Percentiles rank a stretch among this genome's conserved stretches.
Evolutionary conservation across 92 coral and sea anemone species (phyloP).

Genomic region (Porites divaricata): DNA sequence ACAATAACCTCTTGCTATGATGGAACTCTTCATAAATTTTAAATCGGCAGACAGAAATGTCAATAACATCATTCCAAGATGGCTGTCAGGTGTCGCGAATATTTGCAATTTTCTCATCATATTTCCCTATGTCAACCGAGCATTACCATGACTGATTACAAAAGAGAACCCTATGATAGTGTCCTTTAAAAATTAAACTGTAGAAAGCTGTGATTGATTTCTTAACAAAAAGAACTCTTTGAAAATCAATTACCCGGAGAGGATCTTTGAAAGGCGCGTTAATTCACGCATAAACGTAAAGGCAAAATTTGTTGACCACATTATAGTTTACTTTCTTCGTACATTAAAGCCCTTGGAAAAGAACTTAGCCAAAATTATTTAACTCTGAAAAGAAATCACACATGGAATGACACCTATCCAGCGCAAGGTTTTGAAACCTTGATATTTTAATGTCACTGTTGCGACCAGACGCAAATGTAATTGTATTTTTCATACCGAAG

Average conservation of each 20-base stretch:
- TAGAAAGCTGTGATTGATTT: conserved; percentile 6
- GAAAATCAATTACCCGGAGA: conserved; percentile 19
- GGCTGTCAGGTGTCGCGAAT: conserved; percentile 21
- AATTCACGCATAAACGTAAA: neutral
- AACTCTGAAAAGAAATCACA: neutral
- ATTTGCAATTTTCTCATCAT: conserved; percentile 32
- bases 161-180: neutral
- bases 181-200: neutral
- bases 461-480: neutral
- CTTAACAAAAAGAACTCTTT: neutral
- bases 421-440: neutral
- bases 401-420: conserved; percentile 11
- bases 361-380: neutral
- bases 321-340: conserved; percentile 2
- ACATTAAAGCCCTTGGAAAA: neutral
- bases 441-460: conserved; percentile 15
- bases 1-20: neutral
- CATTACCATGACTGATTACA: neutral
- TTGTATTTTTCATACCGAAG: neutral
- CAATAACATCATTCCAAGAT: neutral
- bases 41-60: neutral
- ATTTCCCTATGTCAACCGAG: too few relatives aligned
- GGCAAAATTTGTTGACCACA: conserved; percentile 2
- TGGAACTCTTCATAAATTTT: neutral
- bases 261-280: neutral